Evolutionary conservation across 2,113 vertebrate genomes (phyloP).

Genomic region (Sialia sialis): DNA sequence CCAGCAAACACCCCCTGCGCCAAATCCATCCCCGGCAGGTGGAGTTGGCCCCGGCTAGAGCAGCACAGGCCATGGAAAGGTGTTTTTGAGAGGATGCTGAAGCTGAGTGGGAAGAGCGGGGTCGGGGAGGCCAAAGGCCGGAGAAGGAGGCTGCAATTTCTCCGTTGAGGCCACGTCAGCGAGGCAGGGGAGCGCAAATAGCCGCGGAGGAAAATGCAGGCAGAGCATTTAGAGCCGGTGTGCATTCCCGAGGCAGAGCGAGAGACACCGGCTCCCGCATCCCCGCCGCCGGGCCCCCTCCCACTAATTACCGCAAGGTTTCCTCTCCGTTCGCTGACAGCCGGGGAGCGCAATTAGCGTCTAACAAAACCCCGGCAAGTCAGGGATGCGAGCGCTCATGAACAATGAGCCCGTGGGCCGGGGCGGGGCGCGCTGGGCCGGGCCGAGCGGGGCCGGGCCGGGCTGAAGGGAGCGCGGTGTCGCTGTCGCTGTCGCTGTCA

Average conservation of each 20-base stretch:
- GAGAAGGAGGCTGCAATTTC: not conserved
- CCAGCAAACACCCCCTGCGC: not conserved
- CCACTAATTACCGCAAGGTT: slow-evolving; percentile 66
- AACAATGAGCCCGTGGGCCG: slow-evolving; percentile 64
- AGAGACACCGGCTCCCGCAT: slow-evolving; percentile 65
- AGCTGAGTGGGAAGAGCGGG: not conserved
- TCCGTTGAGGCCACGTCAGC: not conserved
- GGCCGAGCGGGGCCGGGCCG: too few relatives aligned
- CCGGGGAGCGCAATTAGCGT: slow-evolving; percentile 72
- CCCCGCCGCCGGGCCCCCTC: slow-evolving; percentile 36
- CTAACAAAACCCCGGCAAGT: slow-evolving; percentile 70
- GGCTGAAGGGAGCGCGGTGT: not conserved
- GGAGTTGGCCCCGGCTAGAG: not conserved
- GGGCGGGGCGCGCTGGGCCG: not conserved
- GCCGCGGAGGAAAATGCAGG: slow-evolving; percentile 3
- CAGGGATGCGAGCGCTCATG: slow-evolving; percentile 36
- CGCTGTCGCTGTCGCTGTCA: too few relatives aligned
- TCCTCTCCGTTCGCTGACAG: slow-evolving; percentile 68
- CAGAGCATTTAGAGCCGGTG: slow-evolving; percentile 15
- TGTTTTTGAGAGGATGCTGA: not conserved
- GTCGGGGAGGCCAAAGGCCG: not conserved
- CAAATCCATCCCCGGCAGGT: accelerated
- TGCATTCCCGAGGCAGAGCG: slow-evolving; percentile 43
- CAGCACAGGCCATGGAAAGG: not conserved
- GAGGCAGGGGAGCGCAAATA: not conserved